Percentiles rank a stretch among this genome's conserved stretches.
Evolutionary conservation across 2,888 invertebrate genomes (phyloP).

Genomic region (Tenthredo distinguenda): DNA sequence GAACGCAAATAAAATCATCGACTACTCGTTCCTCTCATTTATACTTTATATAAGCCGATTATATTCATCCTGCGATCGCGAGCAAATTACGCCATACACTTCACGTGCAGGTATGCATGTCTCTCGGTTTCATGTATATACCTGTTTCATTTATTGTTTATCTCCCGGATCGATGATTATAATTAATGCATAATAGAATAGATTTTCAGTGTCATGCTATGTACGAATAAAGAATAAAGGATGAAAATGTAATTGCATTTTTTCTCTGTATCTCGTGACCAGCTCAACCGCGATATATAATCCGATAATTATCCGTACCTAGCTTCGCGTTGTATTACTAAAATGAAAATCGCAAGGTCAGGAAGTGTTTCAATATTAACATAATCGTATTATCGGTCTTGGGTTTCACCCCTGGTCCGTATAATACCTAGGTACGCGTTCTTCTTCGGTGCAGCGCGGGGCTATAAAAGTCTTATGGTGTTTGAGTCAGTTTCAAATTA

Average conservation of each 20-base stretch:
- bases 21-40: background rate
- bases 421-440: background rate
- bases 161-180: background rate
- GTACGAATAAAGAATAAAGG: background rate
- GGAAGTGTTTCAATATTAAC: constrained; percentile 45
- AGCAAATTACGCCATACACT: constrained; percentile 18
- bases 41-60: background rate
- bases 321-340: background rate
- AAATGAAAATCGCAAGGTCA: constrained; percentile 49
- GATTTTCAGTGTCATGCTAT: background rate
- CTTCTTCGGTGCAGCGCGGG: background rate
- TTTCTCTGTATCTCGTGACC: background rate
- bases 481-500: constrained; percentile 42
- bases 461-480: constrained; percentile 5
- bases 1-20: background rate
- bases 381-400: constrained; percentile 51
- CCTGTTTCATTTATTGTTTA: background rate
- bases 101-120: background rate
- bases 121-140: background rate
- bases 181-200: background rate
- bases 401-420: constrained; percentile 39
- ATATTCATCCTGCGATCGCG: constrained; percentile 1
- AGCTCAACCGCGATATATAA: background rate
- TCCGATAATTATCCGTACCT: background rate
- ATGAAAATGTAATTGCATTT: background rate